These are phyloP conservation scores for Chelonoidis abingdonii DNA, from an alignment of 2,113 vertebrate genomes.

Conservation along the genomic window DNA sequence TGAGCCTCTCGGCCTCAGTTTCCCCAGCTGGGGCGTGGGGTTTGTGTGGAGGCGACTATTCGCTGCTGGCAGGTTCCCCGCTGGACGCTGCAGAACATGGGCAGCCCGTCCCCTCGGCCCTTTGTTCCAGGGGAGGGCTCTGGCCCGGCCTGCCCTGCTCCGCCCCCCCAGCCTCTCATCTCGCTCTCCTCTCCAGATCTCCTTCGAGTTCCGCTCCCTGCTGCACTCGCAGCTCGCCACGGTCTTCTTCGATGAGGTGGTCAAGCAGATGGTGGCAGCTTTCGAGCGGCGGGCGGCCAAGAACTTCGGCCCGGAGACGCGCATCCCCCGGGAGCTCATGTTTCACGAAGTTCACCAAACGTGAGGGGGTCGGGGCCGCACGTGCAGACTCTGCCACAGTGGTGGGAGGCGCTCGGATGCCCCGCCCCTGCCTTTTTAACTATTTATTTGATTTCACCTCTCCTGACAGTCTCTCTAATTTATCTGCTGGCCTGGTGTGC, in stretches of 20 bases:
- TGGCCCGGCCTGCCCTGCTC: neutral
- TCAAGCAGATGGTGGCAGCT: slow-evolving; percentile 94
- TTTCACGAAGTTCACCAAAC: slow-evolving; percentile 93
- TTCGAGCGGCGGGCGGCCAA: slow-evolving; percentile 90
- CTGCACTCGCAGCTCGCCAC: slow-evolving; percentile 95
- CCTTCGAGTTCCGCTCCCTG: slow-evolving; percentile 96
- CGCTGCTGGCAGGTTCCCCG: fast-evolving
- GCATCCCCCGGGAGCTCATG: slow-evolving; percentile 93
- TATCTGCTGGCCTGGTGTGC: slow-evolving; percentile 13
- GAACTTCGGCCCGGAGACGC: slow-evolving; percentile 91
- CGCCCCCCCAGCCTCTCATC: fast-evolving
- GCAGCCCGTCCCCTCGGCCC: neutral
- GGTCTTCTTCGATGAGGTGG: slow-evolving; percentile 96
- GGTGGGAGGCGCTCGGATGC: neutral
- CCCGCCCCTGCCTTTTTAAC: neutral
- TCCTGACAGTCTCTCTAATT: slow-evolving; percentile 40
- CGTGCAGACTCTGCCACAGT: slow-evolving; percentile 14
- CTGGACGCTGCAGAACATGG: neutral
- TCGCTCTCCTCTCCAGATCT: slow-evolving; percentile 81
- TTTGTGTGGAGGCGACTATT: neutral
- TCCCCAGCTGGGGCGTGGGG: neutral
- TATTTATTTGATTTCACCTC: slow-evolving; percentile 75
- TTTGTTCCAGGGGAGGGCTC: neutral
- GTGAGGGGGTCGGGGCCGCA: slow-evolving; percentile 72
- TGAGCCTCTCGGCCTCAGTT: neutral